Percentiles rank a stretch among this genome's conserved stretches.
Evolutionary conservation across 92 coral and sea anemone species (phyloP).

Genomic region (Zoanthus solanderi): DNA sequence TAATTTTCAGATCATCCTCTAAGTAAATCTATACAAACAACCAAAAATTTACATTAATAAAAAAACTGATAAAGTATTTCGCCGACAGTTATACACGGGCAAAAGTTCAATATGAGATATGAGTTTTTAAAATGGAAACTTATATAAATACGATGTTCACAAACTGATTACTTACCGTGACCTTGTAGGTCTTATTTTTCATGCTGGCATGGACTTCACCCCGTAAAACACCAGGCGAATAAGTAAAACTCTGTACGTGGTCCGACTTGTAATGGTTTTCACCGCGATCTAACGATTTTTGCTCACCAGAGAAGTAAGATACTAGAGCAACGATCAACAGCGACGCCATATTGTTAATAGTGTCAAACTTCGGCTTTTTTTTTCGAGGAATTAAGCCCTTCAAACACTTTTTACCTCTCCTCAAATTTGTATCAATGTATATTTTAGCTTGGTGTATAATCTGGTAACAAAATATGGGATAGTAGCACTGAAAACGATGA

Average conservation of each 20-base stretch:
- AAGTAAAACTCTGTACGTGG: background rate
- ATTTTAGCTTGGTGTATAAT: no score
- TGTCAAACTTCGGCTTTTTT: no score
- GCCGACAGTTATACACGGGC: background rate
- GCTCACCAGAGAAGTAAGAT: no score
- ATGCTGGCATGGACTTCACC: constrained; percentile 9
- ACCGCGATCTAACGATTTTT: background rate
- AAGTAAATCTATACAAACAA: constrained; percentile 49
- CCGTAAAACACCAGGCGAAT: background rate
- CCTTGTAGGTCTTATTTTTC: background rate
- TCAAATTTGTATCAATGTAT: no score
- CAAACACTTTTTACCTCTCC: no score
- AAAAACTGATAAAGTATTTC: constrained; percentile 4
- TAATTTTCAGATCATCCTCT: constrained; percentile 44
- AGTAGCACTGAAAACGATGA: background rate
- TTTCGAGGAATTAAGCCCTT: no score
- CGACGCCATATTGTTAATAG: background rate
- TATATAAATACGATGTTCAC: background rate
- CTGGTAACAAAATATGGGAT: background rate
- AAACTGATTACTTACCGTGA: constrained; percentile 1
- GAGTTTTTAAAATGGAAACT: constrained; percentile 6
- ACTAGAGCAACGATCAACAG: background rate
- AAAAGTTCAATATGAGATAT: constrained; percentile 15
- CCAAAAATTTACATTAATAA: constrained; percentile 15
- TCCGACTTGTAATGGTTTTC: constrained; percentile 11